Evolutionary conservation across 2,888 invertebrate species (phyloP), one percentile per base, ranked within the genome.

Genomic region (Tenthredo distinguenda): DNA sequence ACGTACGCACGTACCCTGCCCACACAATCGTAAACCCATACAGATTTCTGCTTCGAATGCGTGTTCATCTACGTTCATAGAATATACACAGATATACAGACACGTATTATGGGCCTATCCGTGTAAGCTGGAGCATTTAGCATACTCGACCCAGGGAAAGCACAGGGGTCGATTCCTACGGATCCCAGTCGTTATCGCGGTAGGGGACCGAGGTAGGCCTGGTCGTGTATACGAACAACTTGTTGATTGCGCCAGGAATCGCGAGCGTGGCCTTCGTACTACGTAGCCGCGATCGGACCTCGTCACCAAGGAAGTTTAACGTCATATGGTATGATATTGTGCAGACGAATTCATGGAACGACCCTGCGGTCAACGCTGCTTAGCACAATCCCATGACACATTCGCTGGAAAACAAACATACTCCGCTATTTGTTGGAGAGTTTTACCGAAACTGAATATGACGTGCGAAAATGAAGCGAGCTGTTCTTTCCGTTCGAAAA

Each of bases 181-280:
- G 81, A 21, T 58, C 37, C 58, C 77, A 55, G 76, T 74, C 58
- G 74, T 55, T 81, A 81, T 81, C 81, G 81, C 81, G 58, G 58
- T 40, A 81, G 58, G 81, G 58, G 50, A 81, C 62, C 34, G 68
- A 37, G 26, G 83, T 83, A 83, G 68, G 83, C 83, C 47, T 83
- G 58, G 18, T 65, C 34, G 65, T 62, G 50, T 50, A 68, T 43
- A 83, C 83, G 82, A 83, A 83, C 83, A 68, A 83, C 83, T 83
- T 83, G 83, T 83, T 83, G 83, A 83, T 83, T 83, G 83, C 12
- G 55, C 68, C 18, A 83, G 83, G 68, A 62, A 83, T 83, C 68
- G 68, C 58, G 26, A 68, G 68, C 68, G 31, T 68, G 26, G 79
- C 79, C 40, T 21, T 58, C n/a, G 58, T 37, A 31, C 62, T 81